Evolutionary conservation across 2,113 vertebrate species (phyloP), one percentile per base, ranked within the genome.

Genomic region (Neotoma lepida): DNA sequence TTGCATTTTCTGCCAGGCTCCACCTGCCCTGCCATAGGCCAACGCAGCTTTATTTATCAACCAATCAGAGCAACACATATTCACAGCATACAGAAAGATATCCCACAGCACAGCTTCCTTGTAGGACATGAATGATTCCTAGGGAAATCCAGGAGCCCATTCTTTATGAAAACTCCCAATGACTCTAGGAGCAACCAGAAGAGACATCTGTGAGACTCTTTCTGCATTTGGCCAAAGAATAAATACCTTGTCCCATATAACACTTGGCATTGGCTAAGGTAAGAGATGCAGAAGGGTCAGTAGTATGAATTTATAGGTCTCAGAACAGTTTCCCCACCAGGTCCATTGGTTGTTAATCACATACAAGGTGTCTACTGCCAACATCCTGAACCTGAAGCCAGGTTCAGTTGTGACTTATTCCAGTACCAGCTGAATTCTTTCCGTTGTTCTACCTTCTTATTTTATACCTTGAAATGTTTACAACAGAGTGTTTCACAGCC

Each of bases 371-470:
- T 64, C 28, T 26, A 66, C 3, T 30, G 44, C 64, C 30, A 41
- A 28, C 4, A 49, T 77, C 56, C 89, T 63, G 33, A 68, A 33
- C 28, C 20, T 56, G 41, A 22, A 80, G 82, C 66, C 90, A 90
- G 68, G 17, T 95, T 73, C 84, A 54, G 18, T 35, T 80, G 20
- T 91, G 68, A 87, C 51, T 54, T 84, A 84, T 87, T 66, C 54
- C 68, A 46, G 58, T 46, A 87, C 14, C 54, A 78, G 30, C 39
- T 78, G 54, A 74, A 46, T 95, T 73, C 82, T 96, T 76, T 66
- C 84, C 13, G 26, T 86, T 80, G 91, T 90, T 94, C 90, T 78
- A 81, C 2, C 66, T 95, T 35, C 30, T 94, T 61, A 61, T 70
- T 76, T 4, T 96, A 30, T 51, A 73, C 17, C 89, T 63, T 61